These are phyloP conservation scores for Thelaira solivaga DNA, from an alignment of 2,888 invertebrate species.

Conservation along the genomic window DNA sequence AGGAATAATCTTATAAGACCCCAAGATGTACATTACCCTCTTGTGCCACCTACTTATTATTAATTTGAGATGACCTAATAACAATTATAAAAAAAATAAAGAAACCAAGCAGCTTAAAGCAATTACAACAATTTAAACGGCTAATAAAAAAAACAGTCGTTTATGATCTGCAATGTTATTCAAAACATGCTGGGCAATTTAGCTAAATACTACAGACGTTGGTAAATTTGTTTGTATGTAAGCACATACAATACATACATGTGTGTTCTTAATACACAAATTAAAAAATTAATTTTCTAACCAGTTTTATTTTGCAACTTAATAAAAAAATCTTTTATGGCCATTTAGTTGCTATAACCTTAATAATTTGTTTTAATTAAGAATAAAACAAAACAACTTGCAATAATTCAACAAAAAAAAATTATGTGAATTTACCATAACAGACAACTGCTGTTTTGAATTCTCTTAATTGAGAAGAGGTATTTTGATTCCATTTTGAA, in stretches of 20 bases:
- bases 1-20: too few species aligned
- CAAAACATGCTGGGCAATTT: not conserved
- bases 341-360: not conserved
- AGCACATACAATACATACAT: not conserved
- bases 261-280: not conserved
- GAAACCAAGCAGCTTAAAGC: not conserved
- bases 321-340: not conserved
- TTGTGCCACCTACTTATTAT: too few species aligned
- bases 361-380: not conserved
- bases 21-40: too few species aligned
- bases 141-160: not conserved
- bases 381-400: not conserved
- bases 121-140: conserved; percentile 1
- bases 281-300: not conserved
- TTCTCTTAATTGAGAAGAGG: not conserved
- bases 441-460: conserved; percentile 1
- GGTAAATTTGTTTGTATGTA: too few species aligned
- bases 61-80: too few species aligned
- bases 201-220: not conserved
- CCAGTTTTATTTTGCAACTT: conserved; percentile 1
- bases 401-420: too few species aligned
- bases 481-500: too few species aligned
- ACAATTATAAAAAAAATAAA: not conserved
- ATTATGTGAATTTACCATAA: too few species aligned
- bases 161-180: not conserved